Conservation (phyloP, 2,888 invertebrate species). For the Cremastinae sp. region DNA sequence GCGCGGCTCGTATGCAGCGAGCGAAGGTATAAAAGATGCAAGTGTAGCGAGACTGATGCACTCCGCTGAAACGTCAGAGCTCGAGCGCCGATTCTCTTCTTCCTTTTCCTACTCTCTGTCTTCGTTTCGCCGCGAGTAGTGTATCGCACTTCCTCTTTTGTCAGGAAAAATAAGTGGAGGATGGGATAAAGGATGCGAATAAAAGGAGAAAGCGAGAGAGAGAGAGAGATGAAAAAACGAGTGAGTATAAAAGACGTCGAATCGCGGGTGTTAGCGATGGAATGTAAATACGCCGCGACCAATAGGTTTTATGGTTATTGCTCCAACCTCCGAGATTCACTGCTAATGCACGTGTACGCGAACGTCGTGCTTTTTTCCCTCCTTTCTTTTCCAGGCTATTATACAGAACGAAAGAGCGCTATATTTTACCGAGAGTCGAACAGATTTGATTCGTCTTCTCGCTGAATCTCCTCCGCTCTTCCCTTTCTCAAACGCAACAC, state of each 20-base stretch:
- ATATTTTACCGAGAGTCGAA: slow-evolving; percentile 36
- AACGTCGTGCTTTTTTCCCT: slow-evolving; percentile 9
- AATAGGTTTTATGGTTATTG: slow-evolving; percentile 73
- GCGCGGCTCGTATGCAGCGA: slow-evolving; percentile 28
- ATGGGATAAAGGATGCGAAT: background rate
- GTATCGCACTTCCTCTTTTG: slow-evolving; percentile 20
- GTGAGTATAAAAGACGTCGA: slow-evolving; percentile 46
- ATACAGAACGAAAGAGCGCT: slow-evolving; percentile 37
- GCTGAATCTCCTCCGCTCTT: slow-evolving; percentile 29
- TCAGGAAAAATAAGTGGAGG: background rate
- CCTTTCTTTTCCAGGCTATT: slow-evolving; percentile 45
- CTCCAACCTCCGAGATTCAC: slow-evolving; percentile 63
- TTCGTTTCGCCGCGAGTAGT: background rate
- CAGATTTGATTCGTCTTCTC: slow-evolving; percentile 33
- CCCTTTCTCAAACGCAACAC: slow-evolving; percentile 57
- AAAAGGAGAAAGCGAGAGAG: slow-evolving; percentile 3
- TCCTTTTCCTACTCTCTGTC: too few relatives aligned
- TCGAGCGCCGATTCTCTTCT: too few relatives aligned
- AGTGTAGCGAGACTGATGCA: slow-evolving; percentile 47
- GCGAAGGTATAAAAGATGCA: background rate
- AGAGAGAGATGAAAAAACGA: slow-evolving; percentile 17
- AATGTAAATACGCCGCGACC: slow-evolving; percentile 72
- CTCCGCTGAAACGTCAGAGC: slow-evolving; percentile 22
- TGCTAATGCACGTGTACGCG: slow-evolving; percentile 25
- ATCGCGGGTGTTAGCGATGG: slow-evolving; percentile 66